A percentile compares a stretch with the other conserved stretches of the same genome.
Conservation (phyloP, 2,797 vertebrate genomes). For the Pterois miles region DNA sequence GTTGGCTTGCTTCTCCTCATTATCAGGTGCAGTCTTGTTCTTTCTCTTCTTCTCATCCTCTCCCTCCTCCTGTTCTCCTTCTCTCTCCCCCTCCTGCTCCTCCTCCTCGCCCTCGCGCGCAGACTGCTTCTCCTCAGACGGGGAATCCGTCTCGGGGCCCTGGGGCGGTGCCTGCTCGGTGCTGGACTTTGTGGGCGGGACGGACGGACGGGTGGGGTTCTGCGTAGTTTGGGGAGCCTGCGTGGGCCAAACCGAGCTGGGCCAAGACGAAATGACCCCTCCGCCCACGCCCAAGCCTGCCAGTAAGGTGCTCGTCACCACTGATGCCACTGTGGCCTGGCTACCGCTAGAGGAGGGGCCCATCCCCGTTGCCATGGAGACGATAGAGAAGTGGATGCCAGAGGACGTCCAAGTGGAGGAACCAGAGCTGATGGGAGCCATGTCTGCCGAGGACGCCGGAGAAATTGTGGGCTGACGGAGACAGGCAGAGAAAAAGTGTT, state of each 20-base stretch:
- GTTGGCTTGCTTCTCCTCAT: conserved; percentile 62
- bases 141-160: conserved; percentile 78
- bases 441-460: conserved; percentile 96
- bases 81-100: conserved; percentile 80
- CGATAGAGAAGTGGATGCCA: conserved; percentile 97
- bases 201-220: conserved; percentile 78
- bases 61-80: conserved; percentile 86
- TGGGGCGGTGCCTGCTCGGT: conserved; percentile 82
- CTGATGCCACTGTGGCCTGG: conserved; percentile 95
- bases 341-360: conserved; percentile 96
- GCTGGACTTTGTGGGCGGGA: conserved; percentile 78
- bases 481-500: neutral
- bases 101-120: conserved; percentile 80
- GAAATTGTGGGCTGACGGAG: conserved; percentile 91
- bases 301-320: conserved; percentile 96
- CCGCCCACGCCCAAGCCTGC: conserved; percentile 95
- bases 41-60: conserved; percentile 87
- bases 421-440: conserved; percentile 99
- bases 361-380: conserved; percentile 98
- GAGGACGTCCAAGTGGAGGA: conserved; percentile 99
- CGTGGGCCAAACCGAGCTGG: conserved; percentile 94
- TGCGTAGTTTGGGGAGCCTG: conserved; percentile 80
- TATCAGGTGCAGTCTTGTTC: conserved; percentile 77
- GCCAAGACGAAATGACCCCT: conserved; percentile 94
- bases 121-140: conserved; percentile 77